These are phyloP conservation scores for Mesoclemmys tuberculata DNA, from an alignment of 2,113 vertebrate species.

Conservation along the genomic window DNA sequence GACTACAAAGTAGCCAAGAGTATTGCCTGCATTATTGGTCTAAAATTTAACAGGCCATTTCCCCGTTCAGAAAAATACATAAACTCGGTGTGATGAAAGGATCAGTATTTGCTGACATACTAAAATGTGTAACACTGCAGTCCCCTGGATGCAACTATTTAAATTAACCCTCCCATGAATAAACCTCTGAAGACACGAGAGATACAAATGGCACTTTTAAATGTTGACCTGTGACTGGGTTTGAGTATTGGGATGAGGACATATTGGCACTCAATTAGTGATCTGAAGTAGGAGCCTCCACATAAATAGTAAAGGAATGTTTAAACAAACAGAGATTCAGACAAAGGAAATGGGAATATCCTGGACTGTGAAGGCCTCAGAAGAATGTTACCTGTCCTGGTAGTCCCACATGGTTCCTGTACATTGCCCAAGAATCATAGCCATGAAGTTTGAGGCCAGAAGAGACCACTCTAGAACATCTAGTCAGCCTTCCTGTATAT, in stretches of 20 bases:
- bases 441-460: not conserved
- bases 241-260: not conserved
- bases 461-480: not conserved
- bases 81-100: not conserved
- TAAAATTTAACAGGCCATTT: not conserved
- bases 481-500: not conserved
- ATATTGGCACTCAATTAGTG: not conserved
- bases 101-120: not conserved
- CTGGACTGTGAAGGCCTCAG: not conserved
- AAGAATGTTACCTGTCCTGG: not conserved
- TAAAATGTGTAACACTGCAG: not conserved
- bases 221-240: not conserved
- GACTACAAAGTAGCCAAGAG: not conserved
- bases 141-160: not conserved
- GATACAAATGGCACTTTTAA: not conserved
- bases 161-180: not conserved
- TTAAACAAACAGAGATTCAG: rapidly evolving
- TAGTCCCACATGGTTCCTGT: not conserved
- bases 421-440: not conserved
- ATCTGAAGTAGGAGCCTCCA: not conserved
- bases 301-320: not conserved
- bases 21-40: not conserved
- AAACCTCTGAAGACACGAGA: not conserved
- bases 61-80: not conserved
- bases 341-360: not conserved